These are phyloP conservation scores for Odocoileus hemionus DNA, from an alignment of 2,113 vertebrate species.

Conservation along the genomic window DNA sequence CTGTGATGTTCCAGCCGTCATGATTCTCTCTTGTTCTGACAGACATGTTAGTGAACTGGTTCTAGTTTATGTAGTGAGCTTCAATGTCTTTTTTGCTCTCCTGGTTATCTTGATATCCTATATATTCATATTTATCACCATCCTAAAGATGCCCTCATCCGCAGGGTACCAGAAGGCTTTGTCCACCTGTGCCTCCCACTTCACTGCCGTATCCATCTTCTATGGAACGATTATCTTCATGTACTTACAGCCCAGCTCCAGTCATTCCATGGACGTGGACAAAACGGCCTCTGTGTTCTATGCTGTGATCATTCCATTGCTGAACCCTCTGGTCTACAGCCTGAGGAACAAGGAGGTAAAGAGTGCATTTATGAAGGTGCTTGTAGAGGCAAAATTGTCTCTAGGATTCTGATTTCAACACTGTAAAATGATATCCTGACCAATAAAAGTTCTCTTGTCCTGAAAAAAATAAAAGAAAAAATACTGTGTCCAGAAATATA, in stretches of 20 bases:
- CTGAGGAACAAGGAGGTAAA: slow-evolving; percentile 56
- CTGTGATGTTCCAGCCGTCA: slow-evolving; percentile 35
- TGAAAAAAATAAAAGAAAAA: background rate
- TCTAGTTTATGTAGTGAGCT: background rate
- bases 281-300: slow-evolving; percentile 36
- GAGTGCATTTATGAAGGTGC: background rate
- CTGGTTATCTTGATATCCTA: slow-evolving; percentile 29
- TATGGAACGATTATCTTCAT: slow-evolving; percentile 28
- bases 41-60: background rate
- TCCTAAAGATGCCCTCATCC: background rate
- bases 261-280: slow-evolving; percentile 34
- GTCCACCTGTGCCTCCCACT: slow-evolving; percentile 32
- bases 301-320: slow-evolving; percentile 39
- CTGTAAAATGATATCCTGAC: background rate
- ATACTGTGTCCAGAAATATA: background rate
- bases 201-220: slow-evolving; percentile 38
- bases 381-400: background rate
- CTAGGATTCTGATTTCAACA: background rate
- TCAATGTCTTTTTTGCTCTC: slow-evolving; percentile 1
- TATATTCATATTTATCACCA: background rate
- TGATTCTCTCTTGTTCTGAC: slow-evolving; percentile 51
- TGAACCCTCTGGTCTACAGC: slow-evolving; percentile 54
- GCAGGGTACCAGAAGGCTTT: background rate
- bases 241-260: slow-evolving; percentile 47
- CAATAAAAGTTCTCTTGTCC: background rate